These are phyloP conservation scores for Phenganax stokvisi DNA, from an alignment of 92 coral and sea anemone genomes.

Conservation along the genomic window DNA sequence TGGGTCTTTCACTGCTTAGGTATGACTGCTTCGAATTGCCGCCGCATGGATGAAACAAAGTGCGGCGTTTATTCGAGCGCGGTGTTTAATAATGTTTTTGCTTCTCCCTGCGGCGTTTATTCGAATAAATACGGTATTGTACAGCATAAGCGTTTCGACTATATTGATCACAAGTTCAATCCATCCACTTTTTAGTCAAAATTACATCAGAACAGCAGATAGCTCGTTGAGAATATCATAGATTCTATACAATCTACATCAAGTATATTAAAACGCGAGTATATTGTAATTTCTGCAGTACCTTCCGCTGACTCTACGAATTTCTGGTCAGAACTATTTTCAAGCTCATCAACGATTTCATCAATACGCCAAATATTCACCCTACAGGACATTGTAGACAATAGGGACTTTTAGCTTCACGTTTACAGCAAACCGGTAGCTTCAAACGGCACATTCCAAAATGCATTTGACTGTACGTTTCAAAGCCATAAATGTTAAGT, in stretches of 20 bases:
- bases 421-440: background rate
- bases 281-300: background rate
- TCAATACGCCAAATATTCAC: constrained; percentile 38
- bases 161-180: background rate
- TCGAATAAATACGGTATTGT: background rate
- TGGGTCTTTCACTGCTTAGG: no score
- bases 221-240: background rate
- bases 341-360: constrained; percentile 25
- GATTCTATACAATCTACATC: background rate
- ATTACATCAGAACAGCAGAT: background rate
- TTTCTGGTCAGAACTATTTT: background rate
- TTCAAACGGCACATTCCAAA: no score
- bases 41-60: no score
- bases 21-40: no score
- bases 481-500: background rate
- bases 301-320: constrained; percentile 8
- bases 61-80: no score
- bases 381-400: constrained; percentile 9
- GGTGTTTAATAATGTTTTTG: no score
- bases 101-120: no score
- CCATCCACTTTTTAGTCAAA: background rate
- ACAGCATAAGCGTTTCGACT: background rate
- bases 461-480: background rate
- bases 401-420: background rate
- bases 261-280: background rate